Evolutionary conservation across 2,113 vertebrate species (phyloP).

Genomic region (Brachyhypopomus gauderio): DNA sequence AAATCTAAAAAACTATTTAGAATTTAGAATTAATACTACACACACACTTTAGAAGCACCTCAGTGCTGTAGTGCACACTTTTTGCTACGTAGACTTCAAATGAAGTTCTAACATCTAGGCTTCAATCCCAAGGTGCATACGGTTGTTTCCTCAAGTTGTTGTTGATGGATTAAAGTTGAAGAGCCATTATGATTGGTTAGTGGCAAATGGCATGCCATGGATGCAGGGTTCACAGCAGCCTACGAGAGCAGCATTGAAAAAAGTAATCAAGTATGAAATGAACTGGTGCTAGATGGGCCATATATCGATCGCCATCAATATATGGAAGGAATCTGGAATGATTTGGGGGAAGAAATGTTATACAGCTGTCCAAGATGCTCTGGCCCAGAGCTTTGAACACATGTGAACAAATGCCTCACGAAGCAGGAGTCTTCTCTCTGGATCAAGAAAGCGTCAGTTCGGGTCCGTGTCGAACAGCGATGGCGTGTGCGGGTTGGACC

Average conservation of each 20-base stretch:
- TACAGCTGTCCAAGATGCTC: background rate
- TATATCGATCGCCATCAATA: background rate
- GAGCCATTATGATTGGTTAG: constrained; percentile 26
- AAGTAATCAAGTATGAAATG: background rate
- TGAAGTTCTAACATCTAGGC: background rate
- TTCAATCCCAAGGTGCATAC: background rate
- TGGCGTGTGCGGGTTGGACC: background rate
- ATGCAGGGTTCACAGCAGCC: background rate
- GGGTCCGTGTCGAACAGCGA: constrained; percentile 5
- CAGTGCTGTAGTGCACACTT: background rate
- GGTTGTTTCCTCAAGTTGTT: background rate
- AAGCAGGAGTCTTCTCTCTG: too few relatives aligned
- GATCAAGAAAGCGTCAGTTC: background rate
- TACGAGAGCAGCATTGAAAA: background rate
- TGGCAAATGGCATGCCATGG: constrained; percentile 11
- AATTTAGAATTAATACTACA: too few relatives aligned
- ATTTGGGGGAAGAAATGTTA: background rate
- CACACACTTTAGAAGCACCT: too few relatives aligned
- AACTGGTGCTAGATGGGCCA: constrained; percentile 9
- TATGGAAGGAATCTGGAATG: too few relatives aligned
- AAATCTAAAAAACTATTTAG: background rate
- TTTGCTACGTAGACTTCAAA: constrained; percentile 16
- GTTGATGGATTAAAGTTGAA: background rate
- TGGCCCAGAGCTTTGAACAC: background rate
- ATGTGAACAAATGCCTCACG: background rate